Percentiles rank a stretch among this genome's conserved stretches.
Conservation (phyloP, 2,113 vertebrate species). For the Panurus biarmicus region DNA sequence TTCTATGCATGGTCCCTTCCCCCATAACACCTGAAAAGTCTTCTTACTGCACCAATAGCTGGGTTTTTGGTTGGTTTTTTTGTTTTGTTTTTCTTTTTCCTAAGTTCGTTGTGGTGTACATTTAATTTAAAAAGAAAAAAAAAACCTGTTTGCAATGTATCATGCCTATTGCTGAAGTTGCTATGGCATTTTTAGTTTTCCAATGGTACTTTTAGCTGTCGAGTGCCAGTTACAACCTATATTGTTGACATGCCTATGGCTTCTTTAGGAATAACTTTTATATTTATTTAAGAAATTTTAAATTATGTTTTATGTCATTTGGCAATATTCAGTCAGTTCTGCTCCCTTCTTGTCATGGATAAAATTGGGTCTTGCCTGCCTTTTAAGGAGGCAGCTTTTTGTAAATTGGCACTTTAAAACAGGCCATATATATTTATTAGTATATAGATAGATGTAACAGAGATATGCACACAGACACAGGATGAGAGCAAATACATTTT, state of each 20-base stretch:
- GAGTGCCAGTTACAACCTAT: conserved; percentile 72
- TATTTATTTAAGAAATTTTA: conserved; percentile 85
- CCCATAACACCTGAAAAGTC: not conserved
- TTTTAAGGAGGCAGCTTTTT: conserved; percentile 61
- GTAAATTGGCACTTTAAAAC: conserved; percentile 77
- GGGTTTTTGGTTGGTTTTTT: not conserved
- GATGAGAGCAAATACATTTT: not conserved
- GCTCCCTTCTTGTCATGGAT: conserved; percentile 80
- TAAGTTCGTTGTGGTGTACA: conserved; percentile 55
- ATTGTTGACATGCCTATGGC: conserved; percentile 72
- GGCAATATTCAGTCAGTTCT: conserved; percentile 76
- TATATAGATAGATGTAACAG: not conserved
- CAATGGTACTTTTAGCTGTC: conserved; percentile 75
- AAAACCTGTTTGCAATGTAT: conserved; percentile 58
- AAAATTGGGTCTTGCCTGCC: conserved; percentile 70
- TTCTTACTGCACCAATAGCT: conserved; percentile 58
- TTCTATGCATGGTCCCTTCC: conserved; percentile 69
- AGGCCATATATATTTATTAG: conserved; percentile 68
- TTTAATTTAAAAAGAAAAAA: conserved; percentile 58
- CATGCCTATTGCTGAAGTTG: conserved; percentile 67
- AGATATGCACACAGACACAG: conserved; percentile 52
- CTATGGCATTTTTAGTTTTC: conserved; percentile 65
- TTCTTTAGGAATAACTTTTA: conserved; percentile 81
- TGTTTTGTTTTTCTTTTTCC: not conserved
- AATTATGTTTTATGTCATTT: conserved; percentile 79